Evolutionary conservation across 2,113 vertebrate species (phyloP).

Genomic region (Chloebia gouldiae): DNA sequence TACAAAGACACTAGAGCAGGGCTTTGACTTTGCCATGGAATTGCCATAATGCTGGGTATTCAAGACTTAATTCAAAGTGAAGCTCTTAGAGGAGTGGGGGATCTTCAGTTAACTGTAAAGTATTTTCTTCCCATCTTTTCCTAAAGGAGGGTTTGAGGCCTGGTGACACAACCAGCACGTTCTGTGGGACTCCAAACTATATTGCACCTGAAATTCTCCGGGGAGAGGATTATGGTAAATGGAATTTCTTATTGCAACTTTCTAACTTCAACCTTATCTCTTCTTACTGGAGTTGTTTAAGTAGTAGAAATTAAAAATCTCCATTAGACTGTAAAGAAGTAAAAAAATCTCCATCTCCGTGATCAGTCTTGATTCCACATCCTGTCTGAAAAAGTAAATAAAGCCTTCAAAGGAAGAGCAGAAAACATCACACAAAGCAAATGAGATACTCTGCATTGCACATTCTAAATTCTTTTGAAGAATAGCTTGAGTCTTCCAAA

Average conservation of each 20-base stretch:
- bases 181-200: conserved; percentile 98
- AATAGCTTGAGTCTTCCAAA: not conserved
- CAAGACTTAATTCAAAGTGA: not conserved
- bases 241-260: not conserved
- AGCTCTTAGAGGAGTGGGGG: not conserved
- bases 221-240: conserved; percentile 97
- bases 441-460: not conserved
- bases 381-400: not conserved
- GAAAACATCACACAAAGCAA: not conserved
- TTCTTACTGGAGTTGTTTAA: not conserved
- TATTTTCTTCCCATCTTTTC: not conserved
- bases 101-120: not conserved
- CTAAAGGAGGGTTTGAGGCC: conserved; percentile 94
- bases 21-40: not conserved
- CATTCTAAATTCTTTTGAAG: not conserved
- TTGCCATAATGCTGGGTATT: not conserved
- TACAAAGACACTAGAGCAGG: not conserved
- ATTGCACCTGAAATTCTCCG: conserved; percentile 97
- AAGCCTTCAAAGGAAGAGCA: not conserved
- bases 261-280: not conserved
- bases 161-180: conserved; percentile 97
- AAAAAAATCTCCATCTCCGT: too few species aligned
- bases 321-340: not conserved
- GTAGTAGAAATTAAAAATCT: not conserved
- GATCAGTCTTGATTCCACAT: not conserved